Evolutionary conservation across 2,797 vertebrate species (phyloP).

Genomic region (Craterocephalus amniculus): DNA sequence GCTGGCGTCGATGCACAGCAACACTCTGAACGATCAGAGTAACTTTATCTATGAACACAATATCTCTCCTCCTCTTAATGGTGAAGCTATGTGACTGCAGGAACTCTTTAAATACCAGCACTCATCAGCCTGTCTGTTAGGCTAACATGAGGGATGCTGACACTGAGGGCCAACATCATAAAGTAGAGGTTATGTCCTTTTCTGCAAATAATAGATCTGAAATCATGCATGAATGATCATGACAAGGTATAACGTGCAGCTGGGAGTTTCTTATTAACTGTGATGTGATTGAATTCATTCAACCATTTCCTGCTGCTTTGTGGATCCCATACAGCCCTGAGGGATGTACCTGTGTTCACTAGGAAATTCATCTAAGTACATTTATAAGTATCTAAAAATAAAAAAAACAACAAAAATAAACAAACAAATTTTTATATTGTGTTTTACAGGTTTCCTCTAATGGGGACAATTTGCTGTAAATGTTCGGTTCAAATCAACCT

Average conservation of each 20-base stretch:
- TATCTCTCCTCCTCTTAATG: conserved; percentile 40
- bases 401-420: background rate
- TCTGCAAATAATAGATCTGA: background rate
- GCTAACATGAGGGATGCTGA: conserved; percentile 13
- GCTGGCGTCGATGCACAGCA: background rate
- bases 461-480: background rate
- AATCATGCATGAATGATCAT: conserved; percentile 12
- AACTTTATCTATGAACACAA: conserved; percentile 29
- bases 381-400: background rate
- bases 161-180: background rate
- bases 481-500: background rate
- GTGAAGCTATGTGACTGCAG: conserved; percentile 32
- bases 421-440: background rate
- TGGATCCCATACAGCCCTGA: background rate
- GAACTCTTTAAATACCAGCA: conserved; percentile 67
- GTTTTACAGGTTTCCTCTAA: too few relatives aligned
- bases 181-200: conserved; percentile 9
- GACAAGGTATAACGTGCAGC: background rate
- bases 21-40: conserved; percentile 8
- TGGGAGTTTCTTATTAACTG: background rate
- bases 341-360: too few relatives aligned
- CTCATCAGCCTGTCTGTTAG: conserved; percentile 47
- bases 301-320: background rate
- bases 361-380: background rate
- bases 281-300: background rate